Base-by-base conservation (phyloP, 2,797 vertebrate species). In the Manis crassicaudata region DNA sequence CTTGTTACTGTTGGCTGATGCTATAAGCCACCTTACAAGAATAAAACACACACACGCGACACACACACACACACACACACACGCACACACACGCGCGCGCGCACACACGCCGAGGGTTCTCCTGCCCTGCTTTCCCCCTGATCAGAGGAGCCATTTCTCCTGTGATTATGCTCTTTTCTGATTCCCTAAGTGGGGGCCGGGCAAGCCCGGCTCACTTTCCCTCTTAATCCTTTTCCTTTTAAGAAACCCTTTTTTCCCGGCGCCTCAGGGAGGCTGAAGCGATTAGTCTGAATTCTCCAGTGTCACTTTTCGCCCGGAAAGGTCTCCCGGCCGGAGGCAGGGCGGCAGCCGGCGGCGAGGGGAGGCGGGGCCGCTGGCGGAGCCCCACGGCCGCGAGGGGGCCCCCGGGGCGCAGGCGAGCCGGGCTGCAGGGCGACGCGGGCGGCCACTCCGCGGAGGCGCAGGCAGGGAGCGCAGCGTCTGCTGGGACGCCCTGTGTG, bases 361-460 rank as follows among this genome's bases (percentile, higher is more conserved):
- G 13, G 27, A 11, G 20, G 46, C 0, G 0, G 90, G 94, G 97
- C 88, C 10, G 11, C 46, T 46, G 2, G 46, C 46, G 46, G 46
- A 46, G 46, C 46, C 46, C 46, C 46, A 10, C 11, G 46, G 46
- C 46, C 46, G 46, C 46, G 46, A 10, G 9, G 46, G 46, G 46
- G 37, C 37, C 46, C 46, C 46, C 10, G 46, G 35, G 92, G 87
- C 60, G 35, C 98, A 99, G 96, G 82, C 93, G 46, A 46, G 46
- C 46, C 46, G 10, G 46, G 46, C 46, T 46, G 46, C 46, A 46
- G 46, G 46, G 46, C 46, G 46, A 46, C 46, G 11, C 11, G 98
- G 98, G 98, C 98, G 98, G 96, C 98, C 98, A 20, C 2, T 21
- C 27, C 93, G 76, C 3, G 60, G 89, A 43, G 2, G 12, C 32